These are phyloP conservation scores for Tethea ocularis DNA, from an alignment of 2,888 invertebrate species.

Conservation along the genomic window DNA sequence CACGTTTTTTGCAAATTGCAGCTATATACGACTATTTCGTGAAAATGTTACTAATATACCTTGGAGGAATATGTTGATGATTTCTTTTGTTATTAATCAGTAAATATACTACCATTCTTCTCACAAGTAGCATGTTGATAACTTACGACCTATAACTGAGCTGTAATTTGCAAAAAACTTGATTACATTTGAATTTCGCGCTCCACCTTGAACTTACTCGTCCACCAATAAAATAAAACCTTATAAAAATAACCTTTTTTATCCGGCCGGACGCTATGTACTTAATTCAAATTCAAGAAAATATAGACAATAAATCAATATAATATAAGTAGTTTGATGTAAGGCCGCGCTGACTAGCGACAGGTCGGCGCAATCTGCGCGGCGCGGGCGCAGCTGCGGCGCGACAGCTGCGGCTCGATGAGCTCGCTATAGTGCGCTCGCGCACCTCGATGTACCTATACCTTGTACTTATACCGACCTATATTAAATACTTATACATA, in stretches of 20 bases:
- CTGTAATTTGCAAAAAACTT: too few relatives aligned
- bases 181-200: too few relatives aligned
- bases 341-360: constrained; percentile 2
- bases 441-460: neutral
- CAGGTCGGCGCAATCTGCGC: constrained; percentile 16
- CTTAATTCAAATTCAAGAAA: neutral
- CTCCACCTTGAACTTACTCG: too few relatives aligned
- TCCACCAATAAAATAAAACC: too few relatives aligned
- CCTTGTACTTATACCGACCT: neutral
- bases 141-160: too few relatives aligned
- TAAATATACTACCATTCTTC: too few relatives aligned
- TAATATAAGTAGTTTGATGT: neutral
- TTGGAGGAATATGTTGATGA: too few relatives aligned
- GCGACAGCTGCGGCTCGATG: constrained; percentile 16
- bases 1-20: too few relatives aligned
- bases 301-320: neutral
- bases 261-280: neutral
- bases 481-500: neutral
- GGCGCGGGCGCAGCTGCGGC: constrained; percentile 18
- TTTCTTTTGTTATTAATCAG: too few relatives aligned
- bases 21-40: too few relatives aligned
- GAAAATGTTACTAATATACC: too few relatives aligned
- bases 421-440: constrained; percentile 9
- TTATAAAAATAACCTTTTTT: neutral
- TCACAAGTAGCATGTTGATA: too few relatives aligned